These are phyloP conservation scores for Forbesichthys agassizii DNA, from an alignment of 2,113 vertebrate species.

Conservation along the genomic window DNA sequence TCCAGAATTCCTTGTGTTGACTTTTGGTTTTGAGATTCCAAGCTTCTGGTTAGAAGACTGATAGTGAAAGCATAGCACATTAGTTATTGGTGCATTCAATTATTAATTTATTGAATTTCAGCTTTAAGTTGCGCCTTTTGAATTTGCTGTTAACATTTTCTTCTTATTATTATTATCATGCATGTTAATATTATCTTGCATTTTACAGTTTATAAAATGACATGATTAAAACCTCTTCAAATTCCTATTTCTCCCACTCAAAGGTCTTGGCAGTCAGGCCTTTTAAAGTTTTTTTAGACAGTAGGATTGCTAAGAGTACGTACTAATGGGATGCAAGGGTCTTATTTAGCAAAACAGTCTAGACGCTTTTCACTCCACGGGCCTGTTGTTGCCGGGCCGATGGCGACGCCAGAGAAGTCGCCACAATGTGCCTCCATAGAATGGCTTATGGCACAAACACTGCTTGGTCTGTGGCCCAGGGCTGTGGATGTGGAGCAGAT, in stretches of 20 bases:
- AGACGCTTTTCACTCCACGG: slow-evolving; percentile 53
- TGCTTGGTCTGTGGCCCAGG: slow-evolving; percentile 54
- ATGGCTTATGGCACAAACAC: slow-evolving; percentile 65
- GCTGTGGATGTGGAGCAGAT: slow-evolving; percentile 56
- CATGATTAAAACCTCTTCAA: slow-evolving; percentile 6
- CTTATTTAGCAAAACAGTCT: slow-evolving; percentile 54
- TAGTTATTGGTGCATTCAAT: slow-evolving; percentile 48
- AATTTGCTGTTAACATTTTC: neutral
- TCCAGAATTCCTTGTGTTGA: slow-evolving; percentile 51
- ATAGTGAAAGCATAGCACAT: slow-evolving; percentile 53
- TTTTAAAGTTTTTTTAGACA: slow-evolving; percentile 32
- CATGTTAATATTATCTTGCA: neutral
- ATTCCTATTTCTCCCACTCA: slow-evolving; percentile 20
- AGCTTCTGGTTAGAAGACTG: slow-evolving; percentile 54
- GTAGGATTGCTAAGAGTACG: slow-evolving; percentile 24
- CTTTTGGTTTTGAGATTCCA: slow-evolving; percentile 48
- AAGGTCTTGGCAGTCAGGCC: slow-evolving; percentile 27
- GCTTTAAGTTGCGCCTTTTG: too few relatives aligned
- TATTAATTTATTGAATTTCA: neutral
- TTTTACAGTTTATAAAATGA: neutral
- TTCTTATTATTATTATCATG: neutral
- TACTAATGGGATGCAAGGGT: slow-evolving; percentile 54
- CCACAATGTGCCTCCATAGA: slow-evolving; percentile 64
- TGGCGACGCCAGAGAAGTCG: slow-evolving; percentile 57
- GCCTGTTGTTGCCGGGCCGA: slow-evolving; percentile 62